Conservation (phyloP, 2,797 vertebrate species). For the Crocodylus rhombifer region DNA sequence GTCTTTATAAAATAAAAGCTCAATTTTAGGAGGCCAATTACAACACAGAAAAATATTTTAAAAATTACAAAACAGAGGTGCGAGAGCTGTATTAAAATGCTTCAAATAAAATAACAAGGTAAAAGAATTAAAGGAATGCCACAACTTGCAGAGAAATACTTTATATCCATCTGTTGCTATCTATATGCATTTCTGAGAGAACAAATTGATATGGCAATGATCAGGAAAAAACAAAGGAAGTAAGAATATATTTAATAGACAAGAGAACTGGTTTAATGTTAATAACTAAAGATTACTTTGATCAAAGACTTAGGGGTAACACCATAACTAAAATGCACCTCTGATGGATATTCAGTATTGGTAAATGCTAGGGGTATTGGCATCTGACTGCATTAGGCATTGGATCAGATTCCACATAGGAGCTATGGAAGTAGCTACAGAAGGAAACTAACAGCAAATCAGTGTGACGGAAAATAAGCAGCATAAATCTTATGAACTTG, state of each 20-base stretch:
- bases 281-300: conserved; percentile 2
- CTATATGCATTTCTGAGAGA: conserved; percentile 24
- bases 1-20: neutral
- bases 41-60: neutral
- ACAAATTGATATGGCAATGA: conserved; percentile 22
- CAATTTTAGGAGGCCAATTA: neutral
- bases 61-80: neutral
- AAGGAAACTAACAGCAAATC: neutral
- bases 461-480: neutral
- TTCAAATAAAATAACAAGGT: neutral
- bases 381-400: conserved; percentile 9
- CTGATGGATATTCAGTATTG: neutral
- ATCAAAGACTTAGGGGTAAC: neutral
- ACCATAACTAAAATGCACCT: neutral
- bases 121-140: conserved; percentile 34
- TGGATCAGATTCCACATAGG: neutral
- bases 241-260: neutral
- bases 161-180: neutral
- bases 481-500: neutral
- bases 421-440: neutral
- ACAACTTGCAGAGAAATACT: neutral
- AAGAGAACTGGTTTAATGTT: neutral
- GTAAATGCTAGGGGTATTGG: neutral
- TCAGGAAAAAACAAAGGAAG: neutral
- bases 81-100: neutral